Evolutionary conservation across 1,140 invertebrate genomes (phyloP).

Genomic region (Drosophila murphyi): DNA sequence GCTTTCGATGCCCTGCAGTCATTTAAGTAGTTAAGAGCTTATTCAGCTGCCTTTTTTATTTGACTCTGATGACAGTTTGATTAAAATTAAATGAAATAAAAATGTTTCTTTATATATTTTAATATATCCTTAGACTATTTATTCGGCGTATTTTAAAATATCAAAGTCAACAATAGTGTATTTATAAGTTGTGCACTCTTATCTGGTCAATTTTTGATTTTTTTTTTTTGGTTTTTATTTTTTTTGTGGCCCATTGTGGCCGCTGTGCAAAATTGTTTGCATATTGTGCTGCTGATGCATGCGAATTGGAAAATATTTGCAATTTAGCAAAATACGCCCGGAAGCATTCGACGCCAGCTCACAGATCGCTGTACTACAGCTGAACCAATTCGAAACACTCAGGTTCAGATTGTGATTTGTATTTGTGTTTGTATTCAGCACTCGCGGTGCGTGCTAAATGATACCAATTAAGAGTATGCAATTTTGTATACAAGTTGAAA

Average conservation of each 20-base stretch:
- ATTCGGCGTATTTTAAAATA: no score
- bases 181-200: neutral
- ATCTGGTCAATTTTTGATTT: neutral
- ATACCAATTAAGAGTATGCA: constrained; percentile 64
- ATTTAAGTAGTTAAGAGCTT: neutral
- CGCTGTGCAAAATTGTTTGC: constrained; percentile 77
- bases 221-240: neutral
- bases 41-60: neutral
- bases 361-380: constrained; percentile 12
- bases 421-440: constrained; percentile 35
- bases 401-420: constrained; percentile 48
- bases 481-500: constrained; percentile 1
- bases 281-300: constrained; percentile 77
- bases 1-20: constrained; percentile 5
- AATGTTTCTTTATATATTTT: no score
- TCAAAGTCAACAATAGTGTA: neutral
- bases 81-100: no score
- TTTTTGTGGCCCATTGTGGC: constrained; percentile 55
- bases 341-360: constrained; percentile 66
- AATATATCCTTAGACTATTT: no score
- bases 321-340: constrained; percentile 81
- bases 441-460: constrained; percentile 69
- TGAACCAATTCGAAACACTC: constrained; percentile 36
- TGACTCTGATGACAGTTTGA: neutral
- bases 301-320: constrained; percentile 82